phyloP scores from a whole-genome alignment of 2,888 invertebrate genomes.

The Phyllotreta cruciferae region DNA sequence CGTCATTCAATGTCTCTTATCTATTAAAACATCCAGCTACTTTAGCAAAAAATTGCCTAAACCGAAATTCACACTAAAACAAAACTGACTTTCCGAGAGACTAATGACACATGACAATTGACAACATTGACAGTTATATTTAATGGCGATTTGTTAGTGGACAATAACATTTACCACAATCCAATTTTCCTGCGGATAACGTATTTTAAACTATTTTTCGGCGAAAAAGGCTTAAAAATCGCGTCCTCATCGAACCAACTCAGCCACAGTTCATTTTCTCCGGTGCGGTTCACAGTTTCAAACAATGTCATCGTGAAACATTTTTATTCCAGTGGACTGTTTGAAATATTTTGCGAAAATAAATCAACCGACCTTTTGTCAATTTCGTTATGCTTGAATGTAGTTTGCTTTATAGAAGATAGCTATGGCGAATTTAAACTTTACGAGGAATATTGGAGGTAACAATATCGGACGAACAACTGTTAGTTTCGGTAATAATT shows the following conservation, averaged over 20 bases:
- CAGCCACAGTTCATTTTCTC: conserved; percentile 41
- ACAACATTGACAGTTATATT: conserved; percentile 15
- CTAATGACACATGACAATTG: conserved; percentile 12
- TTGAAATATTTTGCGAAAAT: conserved; percentile 42
- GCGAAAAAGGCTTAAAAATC: conserved; percentile 25
- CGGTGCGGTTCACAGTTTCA: conserved; percentile 47
- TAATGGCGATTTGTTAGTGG: conserved; percentile 60
- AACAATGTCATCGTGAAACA: conserved; percentile 50
- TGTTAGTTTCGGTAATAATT: conserved; percentile 71
- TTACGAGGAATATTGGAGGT: conserved; percentile 88
- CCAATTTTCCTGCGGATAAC: conserved; percentile 51
- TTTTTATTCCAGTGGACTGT: conserved; percentile 51
- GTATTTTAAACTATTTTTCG: conserved; percentile 45
- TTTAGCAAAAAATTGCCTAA: background rate
- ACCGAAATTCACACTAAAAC: background rate
- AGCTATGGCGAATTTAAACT: conserved; percentile 95
- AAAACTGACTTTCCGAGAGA: too few relatives aligned
- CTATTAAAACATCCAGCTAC: background rate
- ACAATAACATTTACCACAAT: conserved; percentile 59
- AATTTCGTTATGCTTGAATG: conserved; percentile 57
- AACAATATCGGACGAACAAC: conserved; percentile 72
- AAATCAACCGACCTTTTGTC: conserved; percentile 39
- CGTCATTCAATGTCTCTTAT: background rate
- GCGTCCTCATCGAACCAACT: conserved; percentile 43
- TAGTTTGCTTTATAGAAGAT: conserved; percentile 53